A percentile compares a stretch with the other conserved stretches of the same genome.
Evolutionary conservation across 2,797 vertebrate species (phyloP).

Genomic region (Arnoldichthys spilopterus): DNA sequence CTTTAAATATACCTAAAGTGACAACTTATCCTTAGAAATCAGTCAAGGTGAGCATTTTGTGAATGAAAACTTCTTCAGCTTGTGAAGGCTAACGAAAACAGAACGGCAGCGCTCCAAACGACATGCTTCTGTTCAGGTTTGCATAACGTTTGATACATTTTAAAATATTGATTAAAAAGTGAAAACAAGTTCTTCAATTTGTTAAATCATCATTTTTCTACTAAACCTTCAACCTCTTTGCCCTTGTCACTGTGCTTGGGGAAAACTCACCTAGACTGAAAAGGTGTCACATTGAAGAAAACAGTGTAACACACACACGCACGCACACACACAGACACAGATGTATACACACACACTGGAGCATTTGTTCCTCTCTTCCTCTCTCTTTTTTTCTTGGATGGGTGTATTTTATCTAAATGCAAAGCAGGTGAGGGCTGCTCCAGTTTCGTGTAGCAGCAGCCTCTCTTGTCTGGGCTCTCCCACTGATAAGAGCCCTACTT

Average conservation of each 20-base stretch:
- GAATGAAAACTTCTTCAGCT: not conserved
- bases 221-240: not conserved
- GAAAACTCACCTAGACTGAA: constrained; percentile 34
- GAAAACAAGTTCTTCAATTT: not conserved
- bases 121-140: not conserved
- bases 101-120: not conserved
- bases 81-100: not conserved
- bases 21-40: no score
- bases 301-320: constrained; percentile 44
- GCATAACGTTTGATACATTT: not conserved
- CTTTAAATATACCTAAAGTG: no score
- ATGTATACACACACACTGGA: constrained; percentile 63
- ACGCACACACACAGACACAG: constrained; percentile 40
- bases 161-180: not conserved
- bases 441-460: constrained; percentile 83
- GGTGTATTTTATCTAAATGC: constrained; percentile 86
- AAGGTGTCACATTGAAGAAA: constrained; percentile 40
- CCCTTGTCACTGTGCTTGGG: constrained; percentile 8
- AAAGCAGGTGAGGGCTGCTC: constrained; percentile 87
- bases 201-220: not conserved
- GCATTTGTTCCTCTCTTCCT: constrained; percentile 59
- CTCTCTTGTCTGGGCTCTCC: constrained; percentile 83
- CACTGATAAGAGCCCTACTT: constrained; percentile 86
- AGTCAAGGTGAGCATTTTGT: not conserved
- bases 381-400: constrained; percentile 72